phyloP scores from a whole-genome alignment of 2,888 invertebrate genomes.

The Drosophila lacicola region DNA sequence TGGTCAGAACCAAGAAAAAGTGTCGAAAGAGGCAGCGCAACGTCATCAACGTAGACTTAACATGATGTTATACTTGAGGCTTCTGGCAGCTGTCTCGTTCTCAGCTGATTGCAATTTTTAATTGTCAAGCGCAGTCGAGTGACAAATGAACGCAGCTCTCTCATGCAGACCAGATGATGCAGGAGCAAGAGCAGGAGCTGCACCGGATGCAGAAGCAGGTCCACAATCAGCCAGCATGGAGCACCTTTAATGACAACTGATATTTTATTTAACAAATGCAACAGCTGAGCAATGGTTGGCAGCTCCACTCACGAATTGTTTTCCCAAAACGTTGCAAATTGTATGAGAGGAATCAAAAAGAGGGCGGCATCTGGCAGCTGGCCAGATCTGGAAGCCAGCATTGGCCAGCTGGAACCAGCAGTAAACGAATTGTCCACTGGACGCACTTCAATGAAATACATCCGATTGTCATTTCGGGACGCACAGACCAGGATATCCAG shows the following conservation, averaged over 20 bases:
- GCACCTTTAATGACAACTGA: constrained; percentile 70
- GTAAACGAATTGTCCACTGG: constrained; percentile 42
- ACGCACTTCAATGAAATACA: constrained; percentile 65
- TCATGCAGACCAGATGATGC: constrained; percentile 4
- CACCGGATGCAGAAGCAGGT: background rate
- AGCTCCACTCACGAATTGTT: constrained; percentile 58
- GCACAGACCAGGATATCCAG: constrained; percentile 35
- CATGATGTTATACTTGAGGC: constrained; percentile 39
- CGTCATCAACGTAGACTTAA: constrained; percentile 24
- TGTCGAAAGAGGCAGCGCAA: background rate
- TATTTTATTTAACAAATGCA: constrained; percentile 74
- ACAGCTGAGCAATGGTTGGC: constrained; percentile 54
- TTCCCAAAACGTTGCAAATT: constrained; percentile 62
- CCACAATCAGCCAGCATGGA: constrained; percentile 4
- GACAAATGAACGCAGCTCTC: constrained; percentile 64
- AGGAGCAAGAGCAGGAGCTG: background rate
- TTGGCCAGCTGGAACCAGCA: background rate
- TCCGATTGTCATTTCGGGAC: constrained; percentile 67
- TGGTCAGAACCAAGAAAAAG: background rate
- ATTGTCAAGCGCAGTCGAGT: constrained; percentile 74
- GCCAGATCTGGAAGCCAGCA: background rate
- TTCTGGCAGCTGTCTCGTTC: constrained; percentile 46
- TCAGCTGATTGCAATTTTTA: constrained; percentile 69
- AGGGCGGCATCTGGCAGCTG: constrained; percentile 6
- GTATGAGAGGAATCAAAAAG: constrained; percentile 27